A percentile compares a stretch with the other conserved stretches of the same genome.
Evolutionary conservation across 1,140 invertebrate species (phyloP).

Genomic region (Zaprionus lachaisei): DNA sequence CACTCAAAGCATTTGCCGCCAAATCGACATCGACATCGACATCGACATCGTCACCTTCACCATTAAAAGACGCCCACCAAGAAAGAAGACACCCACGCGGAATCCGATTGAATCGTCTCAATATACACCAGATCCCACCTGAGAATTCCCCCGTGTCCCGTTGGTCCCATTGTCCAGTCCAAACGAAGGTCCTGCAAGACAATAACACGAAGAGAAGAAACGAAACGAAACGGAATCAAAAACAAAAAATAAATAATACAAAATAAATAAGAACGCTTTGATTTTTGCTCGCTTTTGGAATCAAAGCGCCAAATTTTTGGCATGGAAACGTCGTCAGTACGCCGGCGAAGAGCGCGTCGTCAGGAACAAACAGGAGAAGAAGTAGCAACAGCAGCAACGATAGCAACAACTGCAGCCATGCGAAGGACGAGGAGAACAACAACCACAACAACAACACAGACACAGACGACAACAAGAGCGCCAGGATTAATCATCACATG

Average conservation of each 20-base stretch:
- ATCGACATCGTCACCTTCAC: neutral
- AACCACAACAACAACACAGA: slow-evolving; percentile 18
- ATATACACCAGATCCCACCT: slow-evolving; percentile 50
- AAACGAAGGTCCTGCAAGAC: slow-evolving; percentile 48
- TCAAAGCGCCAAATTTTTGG: slow-evolving; percentile 42
- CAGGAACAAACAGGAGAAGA: slow-evolving; percentile 57
- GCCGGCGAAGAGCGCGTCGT: slow-evolving; percentile 63
- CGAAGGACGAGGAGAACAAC: slow-evolving; percentile 24
- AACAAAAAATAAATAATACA: too few relatives aligned
- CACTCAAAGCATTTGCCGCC: slow-evolving; percentile 42
- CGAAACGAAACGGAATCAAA: slow-evolving; percentile 18
- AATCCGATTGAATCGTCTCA: slow-evolving; percentile 4
- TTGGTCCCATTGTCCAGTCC: slow-evolving; percentile 1
- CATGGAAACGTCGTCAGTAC: slow-evolving; percentile 49
- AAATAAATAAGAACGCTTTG: slow-evolving; percentile 18
- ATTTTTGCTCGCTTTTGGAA: slow-evolving; percentile 32
- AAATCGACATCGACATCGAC: slow-evolving; percentile 25
- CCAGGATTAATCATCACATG: slow-evolving; percentile 68
- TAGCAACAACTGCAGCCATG: slow-evolving; percentile 34
- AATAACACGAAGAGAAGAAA: neutral
- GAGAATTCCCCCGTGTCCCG: slow-evolving; percentile 35
- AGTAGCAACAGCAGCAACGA: slow-evolving; percentile 31
- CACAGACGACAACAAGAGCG: slow-evolving; percentile 31
- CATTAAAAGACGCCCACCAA: slow-evolving; percentile 30
- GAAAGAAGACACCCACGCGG: slow-evolving; percentile 15